phyloP scores from a whole-genome alignment of 1,140 invertebrate species.

The Ylistrum balloti region DNA sequence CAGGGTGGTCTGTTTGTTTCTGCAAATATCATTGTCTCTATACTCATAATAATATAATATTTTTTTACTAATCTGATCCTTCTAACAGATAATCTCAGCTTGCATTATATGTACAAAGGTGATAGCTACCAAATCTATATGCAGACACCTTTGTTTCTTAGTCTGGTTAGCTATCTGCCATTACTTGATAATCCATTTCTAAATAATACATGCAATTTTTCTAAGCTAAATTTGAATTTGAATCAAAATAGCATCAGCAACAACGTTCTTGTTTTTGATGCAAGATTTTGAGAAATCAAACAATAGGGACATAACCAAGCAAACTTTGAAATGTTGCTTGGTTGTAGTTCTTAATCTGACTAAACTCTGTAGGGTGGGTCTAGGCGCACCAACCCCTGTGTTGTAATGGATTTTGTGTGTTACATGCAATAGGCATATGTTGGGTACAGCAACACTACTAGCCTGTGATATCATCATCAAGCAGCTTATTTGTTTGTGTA shows the following conservation, averaged over 20 bases:
- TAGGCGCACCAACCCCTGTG: not conserved
- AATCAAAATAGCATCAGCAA: too few species aligned
- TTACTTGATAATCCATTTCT: too few species aligned
- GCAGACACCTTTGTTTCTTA: not conserved
- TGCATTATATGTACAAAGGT: constrained; percentile 13
- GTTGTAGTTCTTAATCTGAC: not conserved
- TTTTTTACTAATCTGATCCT: not conserved
- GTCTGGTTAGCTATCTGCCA: not conserved
- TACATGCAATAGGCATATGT: constrained; percentile 33
- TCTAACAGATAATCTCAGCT: not conserved
- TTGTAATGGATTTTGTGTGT: constrained; percentile 34
- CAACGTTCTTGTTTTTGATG: too few species aligned
- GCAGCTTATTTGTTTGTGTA: constrained; percentile 39
- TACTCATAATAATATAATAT: not conserved
- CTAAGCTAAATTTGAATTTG: too few species aligned
- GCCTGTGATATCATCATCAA: constrained; percentile 26
- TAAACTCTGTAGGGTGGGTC: not conserved
- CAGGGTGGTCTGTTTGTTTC: constrained; percentile 30
- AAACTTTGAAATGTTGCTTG: too few species aligned
- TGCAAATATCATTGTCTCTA: not conserved
- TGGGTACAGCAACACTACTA: not conserved
- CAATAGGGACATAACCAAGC: too few species aligned
- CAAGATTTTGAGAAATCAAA: too few species aligned
- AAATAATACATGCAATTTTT: too few species aligned
- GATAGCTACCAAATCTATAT: constrained; percentile 20